phyloP scores from a whole-genome alignment of 1,140 invertebrate genomes.

The Ceratosolen fusciceps region DNA sequence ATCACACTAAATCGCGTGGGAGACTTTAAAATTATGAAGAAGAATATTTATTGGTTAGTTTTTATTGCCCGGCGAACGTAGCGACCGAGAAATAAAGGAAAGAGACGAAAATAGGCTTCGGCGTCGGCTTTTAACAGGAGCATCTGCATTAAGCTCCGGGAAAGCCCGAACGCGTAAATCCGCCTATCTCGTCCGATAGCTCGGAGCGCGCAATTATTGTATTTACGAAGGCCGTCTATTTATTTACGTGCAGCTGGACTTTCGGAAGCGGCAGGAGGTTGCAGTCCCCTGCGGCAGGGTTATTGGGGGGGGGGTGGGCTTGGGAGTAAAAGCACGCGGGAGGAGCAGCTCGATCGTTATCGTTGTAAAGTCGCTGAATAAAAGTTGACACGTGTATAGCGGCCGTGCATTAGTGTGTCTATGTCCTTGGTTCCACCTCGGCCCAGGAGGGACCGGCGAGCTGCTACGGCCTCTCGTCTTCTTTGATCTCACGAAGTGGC shows the following conservation, averaged over 20 bases:
- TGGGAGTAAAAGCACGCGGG: background rate
- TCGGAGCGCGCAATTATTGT: slow-evolving; percentile 20
- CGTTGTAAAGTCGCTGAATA: slow-evolving; percentile 17
- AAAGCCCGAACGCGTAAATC: slow-evolving; percentile 18
- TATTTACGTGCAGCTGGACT: no score
- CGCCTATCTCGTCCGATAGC: slow-evolving; percentile 19
- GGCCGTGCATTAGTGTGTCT: background rate
- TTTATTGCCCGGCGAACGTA: background rate
- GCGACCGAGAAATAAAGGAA: slow-evolving; percentile 1
- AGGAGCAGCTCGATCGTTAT: background rate
- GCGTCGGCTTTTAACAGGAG: slow-evolving; percentile 22
- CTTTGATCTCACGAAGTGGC: slow-evolving; percentile 34
- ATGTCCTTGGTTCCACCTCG: background rate
- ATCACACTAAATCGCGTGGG: no score
- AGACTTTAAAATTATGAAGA: background rate
- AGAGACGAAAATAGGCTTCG: slow-evolving; percentile 28
- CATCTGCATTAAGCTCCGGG: background rate
- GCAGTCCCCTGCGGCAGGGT: no score
- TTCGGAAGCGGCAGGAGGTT: no score
- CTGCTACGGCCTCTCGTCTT: slow-evolving; percentile 45
- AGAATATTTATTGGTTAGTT: slow-evolving; percentile 7
- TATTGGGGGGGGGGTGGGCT: background rate
- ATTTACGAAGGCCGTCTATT: slow-evolving; percentile 17
- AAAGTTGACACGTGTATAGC: background rate
- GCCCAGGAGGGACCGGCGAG: background rate